Percentiles rank a stretch among this genome's conserved stretches.
Conservation (phyloP, 2,797 vertebrate genomes). For the Brotula barbata region DNA sequence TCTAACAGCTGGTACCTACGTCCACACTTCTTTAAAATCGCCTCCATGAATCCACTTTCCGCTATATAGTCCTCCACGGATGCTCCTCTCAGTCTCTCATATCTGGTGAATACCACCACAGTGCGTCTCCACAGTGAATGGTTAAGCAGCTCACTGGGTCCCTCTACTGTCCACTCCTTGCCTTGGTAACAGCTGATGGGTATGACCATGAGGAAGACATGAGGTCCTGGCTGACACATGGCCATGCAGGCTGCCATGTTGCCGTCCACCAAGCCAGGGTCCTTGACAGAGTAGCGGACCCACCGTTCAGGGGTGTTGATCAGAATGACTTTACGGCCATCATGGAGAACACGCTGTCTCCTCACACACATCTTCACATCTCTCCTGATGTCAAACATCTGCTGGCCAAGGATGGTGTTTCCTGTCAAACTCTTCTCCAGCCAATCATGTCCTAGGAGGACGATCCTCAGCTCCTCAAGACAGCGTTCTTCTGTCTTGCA, state of each 20-base stretch:
- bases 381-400: conserved; percentile 54
- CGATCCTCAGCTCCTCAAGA: conserved; percentile 45
- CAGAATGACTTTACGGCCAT: conserved; percentile 21
- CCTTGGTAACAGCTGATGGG: conserved; percentile 41
- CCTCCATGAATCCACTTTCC: conserved; percentile 30
- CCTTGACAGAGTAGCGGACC: conserved; percentile 43
- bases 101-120: conserved; percentile 44
- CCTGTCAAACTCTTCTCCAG: conserved; percentile 56
- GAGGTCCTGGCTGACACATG: conserved; percentile 56
- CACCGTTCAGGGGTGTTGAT: conserved; percentile 60
- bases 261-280: conserved; percentile 18
- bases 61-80: conserved; percentile 19
- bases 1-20: conserved; percentile 52
- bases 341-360: conserved; percentile 23
- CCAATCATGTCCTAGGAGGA: conserved; percentile 54
- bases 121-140: conserved; percentile 45
- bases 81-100: conserved; percentile 36
- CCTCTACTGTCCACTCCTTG: conserved; percentile 60
- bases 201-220: conserved; percentile 57
- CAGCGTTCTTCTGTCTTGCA: not conserved
- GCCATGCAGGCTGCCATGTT: conserved; percentile 45
- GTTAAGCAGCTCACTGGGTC: conserved; percentile 48
- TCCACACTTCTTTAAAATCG: conserved; percentile 39
- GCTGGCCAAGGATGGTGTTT: conserved; percentile 48
- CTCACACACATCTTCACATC: conserved; percentile 52